These are phyloP conservation scores for Penaeus japonicus DNA, from an alignment of 1,140 invertebrate species.

Conservation along the genomic window DNA sequence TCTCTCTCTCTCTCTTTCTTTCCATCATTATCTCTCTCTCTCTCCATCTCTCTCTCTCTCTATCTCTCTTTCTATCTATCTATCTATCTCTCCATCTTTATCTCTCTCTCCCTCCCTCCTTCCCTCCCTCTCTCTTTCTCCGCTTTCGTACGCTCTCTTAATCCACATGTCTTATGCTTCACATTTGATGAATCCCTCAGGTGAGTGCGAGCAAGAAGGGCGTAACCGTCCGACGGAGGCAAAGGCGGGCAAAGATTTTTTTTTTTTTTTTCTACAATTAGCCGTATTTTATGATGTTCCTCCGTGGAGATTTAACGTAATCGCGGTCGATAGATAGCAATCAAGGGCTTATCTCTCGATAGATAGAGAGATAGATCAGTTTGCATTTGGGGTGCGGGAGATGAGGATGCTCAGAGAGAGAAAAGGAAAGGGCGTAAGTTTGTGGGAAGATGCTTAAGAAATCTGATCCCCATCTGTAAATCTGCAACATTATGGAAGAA, in stretches of 20 bases:
- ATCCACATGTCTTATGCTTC: slow-evolving; percentile 35
- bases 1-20: neutral
- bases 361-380: no score
- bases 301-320: neutral
- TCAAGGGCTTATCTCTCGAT: neutral
- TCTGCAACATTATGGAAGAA: no score
- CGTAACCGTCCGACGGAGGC: neutral
- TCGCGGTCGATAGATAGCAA: neutral
- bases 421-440: no score
- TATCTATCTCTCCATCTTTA: neutral
- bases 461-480: no score
- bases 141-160: slow-evolving; percentile 8
- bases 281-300: neutral
- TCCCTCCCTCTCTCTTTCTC: neutral
- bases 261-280: neutral
- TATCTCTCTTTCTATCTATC: neutral
- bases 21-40: neutral
- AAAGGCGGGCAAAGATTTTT: neutral
- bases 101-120: neutral
- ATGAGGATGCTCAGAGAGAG: neutral
- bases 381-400: no score
- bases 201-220: neutral
- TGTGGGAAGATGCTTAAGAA: no score
- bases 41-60: neutral
- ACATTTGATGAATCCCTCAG: slow-evolving; percentile 21